Conservation (phyloP, 1,140 invertebrate genomes). For the Wasmannia auropunctata region DNA sequence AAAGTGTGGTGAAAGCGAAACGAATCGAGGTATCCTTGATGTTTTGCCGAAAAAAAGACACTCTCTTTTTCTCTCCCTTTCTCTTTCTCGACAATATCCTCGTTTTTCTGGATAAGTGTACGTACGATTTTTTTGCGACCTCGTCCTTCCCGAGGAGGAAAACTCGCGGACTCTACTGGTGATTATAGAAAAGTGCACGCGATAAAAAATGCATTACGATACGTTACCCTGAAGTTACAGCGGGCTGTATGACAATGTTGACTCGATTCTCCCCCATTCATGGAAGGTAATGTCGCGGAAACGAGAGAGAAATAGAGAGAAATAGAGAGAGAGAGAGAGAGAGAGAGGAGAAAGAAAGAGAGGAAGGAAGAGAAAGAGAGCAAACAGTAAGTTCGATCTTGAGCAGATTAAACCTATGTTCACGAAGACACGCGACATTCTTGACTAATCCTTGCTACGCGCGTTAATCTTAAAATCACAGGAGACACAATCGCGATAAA, state of each 20-base stretch:
- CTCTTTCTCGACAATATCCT: background rate
- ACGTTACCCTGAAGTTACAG: conserved; percentile 52
- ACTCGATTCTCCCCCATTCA: conserved; percentile 25
- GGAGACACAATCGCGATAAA: conserved; percentile 30
- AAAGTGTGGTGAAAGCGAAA: conserved; percentile 18
- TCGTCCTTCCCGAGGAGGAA: conserved; percentile 19
- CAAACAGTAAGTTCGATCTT: conserved; percentile 22
- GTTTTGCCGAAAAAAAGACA: background rate
- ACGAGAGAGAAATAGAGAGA: conserved; percentile 23
- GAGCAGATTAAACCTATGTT: conserved; percentile 50
- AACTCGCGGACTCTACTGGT: conserved; percentile 23
- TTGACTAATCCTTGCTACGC: background rate
- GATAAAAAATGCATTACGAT: conserved; percentile 52
- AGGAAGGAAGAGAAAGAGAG: background rate
- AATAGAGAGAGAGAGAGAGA: background rate
- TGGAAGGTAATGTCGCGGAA: background rate
- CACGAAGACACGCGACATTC: conserved; percentile 30
- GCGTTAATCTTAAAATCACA: conserved; percentile 53
- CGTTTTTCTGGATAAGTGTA: background rate
- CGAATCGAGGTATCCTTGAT: background rate
- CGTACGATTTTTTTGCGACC: background rate
- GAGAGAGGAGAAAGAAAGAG: background rate
- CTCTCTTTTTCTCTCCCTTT: background rate
- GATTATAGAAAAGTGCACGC: conserved; percentile 51
- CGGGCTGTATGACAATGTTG: conserved; percentile 43